Evolutionary conservation across 1,140 invertebrate genomes (phyloP).

Genomic region (Platorchestia sp.): DNA sequence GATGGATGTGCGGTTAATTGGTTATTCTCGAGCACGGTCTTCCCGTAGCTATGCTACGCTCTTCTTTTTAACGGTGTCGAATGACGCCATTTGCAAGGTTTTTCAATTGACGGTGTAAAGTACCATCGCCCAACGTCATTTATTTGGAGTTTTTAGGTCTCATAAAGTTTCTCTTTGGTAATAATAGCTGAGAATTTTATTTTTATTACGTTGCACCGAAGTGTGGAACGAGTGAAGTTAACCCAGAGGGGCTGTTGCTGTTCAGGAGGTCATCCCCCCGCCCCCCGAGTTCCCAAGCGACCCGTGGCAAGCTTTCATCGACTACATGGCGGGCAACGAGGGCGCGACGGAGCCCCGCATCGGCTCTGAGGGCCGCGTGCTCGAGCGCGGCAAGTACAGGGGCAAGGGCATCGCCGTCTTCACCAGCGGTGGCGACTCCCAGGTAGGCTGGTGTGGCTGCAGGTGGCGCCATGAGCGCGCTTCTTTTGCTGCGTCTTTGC

Average conservation of each 20-base stretch:
- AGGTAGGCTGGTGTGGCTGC: constrained; percentile 73
- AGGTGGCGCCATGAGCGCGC: too few species aligned
- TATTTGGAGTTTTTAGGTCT: background rate
- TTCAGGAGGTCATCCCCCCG: constrained; percentile 62
- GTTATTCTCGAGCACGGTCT: too few species aligned
- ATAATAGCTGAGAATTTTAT: background rate
- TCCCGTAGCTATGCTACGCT: background rate
- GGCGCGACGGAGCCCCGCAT: constrained; percentile 53
- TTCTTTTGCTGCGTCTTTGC: too few species aligned
- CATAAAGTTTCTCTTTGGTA: background rate
- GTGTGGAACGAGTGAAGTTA: background rate
- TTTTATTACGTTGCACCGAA: too few species aligned
- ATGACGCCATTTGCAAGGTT: background rate
- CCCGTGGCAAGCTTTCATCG: constrained; percentile 62
- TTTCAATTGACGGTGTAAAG: background rate
- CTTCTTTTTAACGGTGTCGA: background rate
- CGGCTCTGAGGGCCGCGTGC: constrained; percentile 76
- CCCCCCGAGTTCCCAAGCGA: constrained; percentile 62
- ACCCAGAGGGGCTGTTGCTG: background rate
- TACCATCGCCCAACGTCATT: background rate
- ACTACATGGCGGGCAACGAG: constrained; percentile 64
- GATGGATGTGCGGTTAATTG: too few species aligned
- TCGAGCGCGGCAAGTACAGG: constrained; percentile 88
- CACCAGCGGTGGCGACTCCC: constrained; percentile 96
- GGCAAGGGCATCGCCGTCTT: constrained; percentile 93